Conservation (phyloP, 2,113 vertebrate genomes). For the Labeo catla region DNA sequence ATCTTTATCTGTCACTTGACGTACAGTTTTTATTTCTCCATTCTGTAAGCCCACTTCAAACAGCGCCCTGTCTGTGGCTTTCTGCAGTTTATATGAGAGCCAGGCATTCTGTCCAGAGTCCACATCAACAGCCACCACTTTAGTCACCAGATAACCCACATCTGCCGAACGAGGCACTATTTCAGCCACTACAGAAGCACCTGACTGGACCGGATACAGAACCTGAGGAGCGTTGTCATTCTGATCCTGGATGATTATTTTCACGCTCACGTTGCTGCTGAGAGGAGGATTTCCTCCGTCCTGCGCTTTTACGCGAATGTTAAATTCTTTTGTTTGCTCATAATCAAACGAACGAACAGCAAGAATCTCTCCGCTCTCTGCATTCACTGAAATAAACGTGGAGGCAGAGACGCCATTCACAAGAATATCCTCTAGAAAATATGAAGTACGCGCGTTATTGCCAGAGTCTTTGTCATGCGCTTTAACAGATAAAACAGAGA, state of each 20-base stretch:
- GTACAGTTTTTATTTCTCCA: not conserved
- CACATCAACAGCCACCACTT: not conserved
- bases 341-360: constrained; percentile 75
- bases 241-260: not conserved
- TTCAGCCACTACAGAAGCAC: not conserved
- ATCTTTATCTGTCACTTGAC: not conserved
- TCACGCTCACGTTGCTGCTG: constrained; percentile 37
- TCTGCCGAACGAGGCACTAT: not conserved
- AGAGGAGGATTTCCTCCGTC: constrained; percentile 45
- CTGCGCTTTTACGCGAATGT: constrained; percentile 15
- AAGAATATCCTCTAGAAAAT: constrained; percentile 69
- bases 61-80: not conserved
- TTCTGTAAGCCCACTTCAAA: not conserved
- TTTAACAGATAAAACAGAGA: constrained; percentile 48
- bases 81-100: not conserved
- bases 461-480: constrained; percentile 68
- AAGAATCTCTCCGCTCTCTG: constrained; percentile 71
- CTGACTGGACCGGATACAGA: not conserved
- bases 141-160: not conserved
- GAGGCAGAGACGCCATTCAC: constrained; percentile 65
- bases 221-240: not conserved
- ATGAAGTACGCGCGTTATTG: constrained; percentile 73
- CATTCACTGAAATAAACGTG: constrained; percentile 73
- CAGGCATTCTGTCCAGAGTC: not conserved
- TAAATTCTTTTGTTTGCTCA: constrained; percentile 65